Conservation (phyloP, 1,140 invertebrate species). For the Cephus cinctus region DNA sequence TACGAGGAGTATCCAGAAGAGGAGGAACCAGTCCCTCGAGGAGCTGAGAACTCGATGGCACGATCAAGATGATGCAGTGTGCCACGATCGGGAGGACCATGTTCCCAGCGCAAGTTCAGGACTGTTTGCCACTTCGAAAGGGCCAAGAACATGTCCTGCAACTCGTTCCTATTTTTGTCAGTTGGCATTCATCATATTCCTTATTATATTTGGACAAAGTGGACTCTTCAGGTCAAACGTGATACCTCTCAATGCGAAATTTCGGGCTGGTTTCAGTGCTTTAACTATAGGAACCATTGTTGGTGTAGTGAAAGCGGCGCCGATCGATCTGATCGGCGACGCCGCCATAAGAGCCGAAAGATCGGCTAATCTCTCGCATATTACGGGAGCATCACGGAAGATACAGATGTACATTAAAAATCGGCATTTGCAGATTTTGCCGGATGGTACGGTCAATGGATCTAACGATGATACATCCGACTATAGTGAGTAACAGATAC, state of each 20-base stretch:
- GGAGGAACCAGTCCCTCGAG: too few relatives aligned
- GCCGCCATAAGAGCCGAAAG: constrained; percentile 54
- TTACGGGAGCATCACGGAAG: constrained; percentile 69
- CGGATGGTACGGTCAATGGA: constrained; percentile 78
- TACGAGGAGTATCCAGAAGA: constrained; percentile 1
- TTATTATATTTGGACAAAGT: constrained; percentile 33
- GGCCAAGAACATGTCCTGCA: too few relatives aligned
- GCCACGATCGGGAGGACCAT: too few relatives aligned
- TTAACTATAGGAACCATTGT: constrained; percentile 34
- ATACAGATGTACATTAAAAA: constrained; percentile 81
- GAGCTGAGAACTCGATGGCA: too few relatives aligned
- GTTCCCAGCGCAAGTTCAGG: too few relatives aligned
- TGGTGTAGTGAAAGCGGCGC: constrained; percentile 30
- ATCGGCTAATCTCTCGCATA: constrained; percentile 73
- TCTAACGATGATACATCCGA: constrained; percentile 71
- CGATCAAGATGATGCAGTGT: too few relatives aligned
- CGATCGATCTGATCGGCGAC: constrained; percentile 33
- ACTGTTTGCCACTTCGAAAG: too few relatives aligned
- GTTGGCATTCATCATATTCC: constrained; percentile 33
- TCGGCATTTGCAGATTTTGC: constrained; percentile 72
- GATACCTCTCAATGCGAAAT: constrained; percentile 7
- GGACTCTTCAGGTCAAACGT: constrained; percentile 13
- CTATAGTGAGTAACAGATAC: constrained; percentile 87
- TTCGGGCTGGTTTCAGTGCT: constrained; percentile 13
- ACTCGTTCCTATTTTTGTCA: constrained; percentile 30